Evolutionary conservation across 2,888 invertebrate species (phyloP), one percentile per base, ranked within the genome.

Genomic region (Nomada flava): DNA sequence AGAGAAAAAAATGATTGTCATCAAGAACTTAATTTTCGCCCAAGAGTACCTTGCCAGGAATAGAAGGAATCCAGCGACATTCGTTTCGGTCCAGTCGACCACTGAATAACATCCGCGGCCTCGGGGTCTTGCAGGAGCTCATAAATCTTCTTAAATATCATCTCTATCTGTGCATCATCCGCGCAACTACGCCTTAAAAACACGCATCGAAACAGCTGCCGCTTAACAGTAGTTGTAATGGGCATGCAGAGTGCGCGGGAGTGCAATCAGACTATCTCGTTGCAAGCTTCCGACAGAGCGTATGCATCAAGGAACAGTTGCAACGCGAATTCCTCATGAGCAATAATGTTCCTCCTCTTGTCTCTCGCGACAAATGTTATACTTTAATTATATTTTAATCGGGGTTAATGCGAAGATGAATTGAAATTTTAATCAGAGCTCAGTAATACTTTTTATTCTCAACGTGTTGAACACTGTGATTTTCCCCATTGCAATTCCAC

Each of bases 251-350:
- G 86, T 90, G 90, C 88, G 91, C 89, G 90, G 91, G 91, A 88
- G 91, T 91, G 90, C 90, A 91, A 91, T 92, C 92, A 89, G 91
- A 89, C 89, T 89, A 92, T 92, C 92, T 91, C 87, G 87, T 90
- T 89, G 89, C 89, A 68, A 57, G 79, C 84, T 79, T 85, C 85
- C 71, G 83, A 57, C 82, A 81, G 83, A 59, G 82, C 85, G 80
- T 86, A 88, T 88, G 88, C 87, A 87, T 88, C 88, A 84, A 18
- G 77, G 71, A 77, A 71, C 67, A 64, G 76, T 60, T 83, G 79
- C 70, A 72, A 78, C 84, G 81, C 20, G 83, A 80, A 82, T 36
- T 80, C 78, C 69, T 82, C 83, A 81, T 79, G 83, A 81, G 77
- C 64, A 36, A 36, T 36, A 36, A 36, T 0, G 36, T 36, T 36